Base-by-base conservation (phyloP, 2,888 invertebrate genomes). In the Drosophila putrida region DNA sequence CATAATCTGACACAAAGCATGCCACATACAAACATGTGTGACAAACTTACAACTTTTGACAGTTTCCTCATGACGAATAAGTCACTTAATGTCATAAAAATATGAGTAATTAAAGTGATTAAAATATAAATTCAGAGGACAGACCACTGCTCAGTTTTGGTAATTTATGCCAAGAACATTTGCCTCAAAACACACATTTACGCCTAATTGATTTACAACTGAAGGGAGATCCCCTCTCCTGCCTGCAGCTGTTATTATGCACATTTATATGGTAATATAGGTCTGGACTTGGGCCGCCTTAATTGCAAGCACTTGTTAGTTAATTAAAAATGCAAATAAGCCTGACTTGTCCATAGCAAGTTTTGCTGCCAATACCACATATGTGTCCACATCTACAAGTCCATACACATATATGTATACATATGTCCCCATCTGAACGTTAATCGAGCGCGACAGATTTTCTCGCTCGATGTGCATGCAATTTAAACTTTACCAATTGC, bases 311-410 rank as follows among this genome's bases (percentile, higher is more conserved):
- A 78, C 80, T 82, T 82, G 81, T 80, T 82, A 82, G 78, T 78
- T 82, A 82, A 82, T 82, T 82, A 80, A 80, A 82, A 75, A 82
- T 82, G 82, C 81, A 82, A 82, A 82, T 82, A 80, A 74, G 66
- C 57, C 67, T 27, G 27, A 59, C 62, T 59, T 74, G 70, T 49
- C 51, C 67, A 65, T 51, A 53, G 55, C 59, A 78, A 77, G 65
- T 77, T 67, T 57, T 20, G 28, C 51, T 59, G 36, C 36, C 50
- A 60, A 41, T 67, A 53, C n/a, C 43, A 54, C 54, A 50, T 38
- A 36, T 58, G 57, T 39, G 53, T 28, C 6, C 15, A 31, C 41
- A 44, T 39, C 27, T 20, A 43, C 28, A 13, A 28, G 6, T 9
- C 8, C 8, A 9, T 28, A 28, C 5, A 6, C 8, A 9, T 28